These are phyloP conservation scores for Meda fulgida DNA, from an alignment of 2,797 vertebrate genomes.

Conservation along the genomic window DNA sequence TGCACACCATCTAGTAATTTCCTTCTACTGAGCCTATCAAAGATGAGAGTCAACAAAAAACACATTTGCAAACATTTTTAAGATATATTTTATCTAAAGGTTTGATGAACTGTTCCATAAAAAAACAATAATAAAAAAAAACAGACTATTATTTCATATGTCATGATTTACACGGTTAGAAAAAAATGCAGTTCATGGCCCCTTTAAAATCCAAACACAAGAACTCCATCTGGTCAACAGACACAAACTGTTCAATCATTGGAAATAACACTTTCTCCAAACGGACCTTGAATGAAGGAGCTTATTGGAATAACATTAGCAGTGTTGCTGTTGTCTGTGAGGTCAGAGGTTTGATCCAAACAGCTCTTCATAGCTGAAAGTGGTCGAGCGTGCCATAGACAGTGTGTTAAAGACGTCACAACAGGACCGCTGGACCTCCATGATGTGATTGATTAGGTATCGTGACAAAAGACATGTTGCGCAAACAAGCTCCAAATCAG, in stretches of 20 bases:
- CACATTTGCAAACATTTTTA: background rate
- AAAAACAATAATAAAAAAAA: background rate
- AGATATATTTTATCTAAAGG: background rate
- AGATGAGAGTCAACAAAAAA: background rate
- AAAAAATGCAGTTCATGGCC: background rate
- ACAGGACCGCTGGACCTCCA: background rate
- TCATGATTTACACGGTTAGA: background rate
- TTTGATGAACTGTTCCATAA: background rate
- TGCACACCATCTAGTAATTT: too few species aligned
- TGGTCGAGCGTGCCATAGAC: background rate
- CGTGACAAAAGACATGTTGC: background rate
- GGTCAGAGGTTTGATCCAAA: slow-evolving; percentile 34
- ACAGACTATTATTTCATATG: background rate
- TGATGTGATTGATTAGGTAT: background rate
- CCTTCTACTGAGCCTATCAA: background rate
- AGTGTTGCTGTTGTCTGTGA: slow-evolving; percentile 18
- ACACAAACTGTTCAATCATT: slow-evolving; percentile 46
- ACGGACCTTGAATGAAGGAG: slow-evolving; percentile 31
- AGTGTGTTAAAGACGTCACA: slow-evolving; percentile 46
- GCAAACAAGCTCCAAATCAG: background rate
- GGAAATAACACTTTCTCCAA: slow-evolving; percentile 44
- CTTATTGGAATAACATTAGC: slow-evolving; percentile 25
- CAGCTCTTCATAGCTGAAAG: slow-evolving; percentile 6
- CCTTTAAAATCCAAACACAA: slow-evolving; percentile 4
- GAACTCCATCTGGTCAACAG: slow-evolving; percentile 26